Base-by-base conservation (phyloP, 2,113 vertebrate genomes). In the Lathamus discolor region DNA sequence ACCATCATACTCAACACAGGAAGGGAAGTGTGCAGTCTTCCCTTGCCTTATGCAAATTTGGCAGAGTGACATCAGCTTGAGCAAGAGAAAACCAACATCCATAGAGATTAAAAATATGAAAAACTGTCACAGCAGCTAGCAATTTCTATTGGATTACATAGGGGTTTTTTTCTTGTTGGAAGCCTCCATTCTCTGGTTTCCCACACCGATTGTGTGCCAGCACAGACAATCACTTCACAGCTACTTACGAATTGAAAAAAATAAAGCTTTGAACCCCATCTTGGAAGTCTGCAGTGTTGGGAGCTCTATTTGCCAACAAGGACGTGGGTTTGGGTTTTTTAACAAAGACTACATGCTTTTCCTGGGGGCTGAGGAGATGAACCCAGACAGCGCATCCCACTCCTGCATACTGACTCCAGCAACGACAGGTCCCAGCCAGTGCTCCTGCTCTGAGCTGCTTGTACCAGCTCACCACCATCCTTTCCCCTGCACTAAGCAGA, bases 401-500 rank as follows among this genome's bases (percentile, higher is more conserved):
- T 5, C 12, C 55, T 59, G 55, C 8, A 1, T 7, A 5, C 2
- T 5, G 44, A 8, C 59, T 52, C 8, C 74, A 46, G 74, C 44
- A 25, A 5, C 1, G 28, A 24, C 0, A 2, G 23, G 9, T 9
- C 35, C 49, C 43, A 23, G 55, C 1, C 1, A 1, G 9, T 14
- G 69, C 28, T 49, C 63, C 48, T 25, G 41, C 70, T 49, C 63
- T 3, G 31, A 54, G 66, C 59, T 24, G 10, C 52, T 51, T 2
- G 0, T 31, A 41, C 44, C 73, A 23, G 31, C 35, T 83, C 49
- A 39, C 7, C 22, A 17, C 17, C 20, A 33, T 16, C 29, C 59
- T 43, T 31, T 11, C 57, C n/a, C n/a, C 1, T 0, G 39, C 59
- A 46, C 33, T n/a, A 59, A 37, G 18, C 63, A 54, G 66, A 6